Evolutionary conservation across 2,888 invertebrate genomes (phyloP).

Genomic region (Leucoma salicis): DNA sequence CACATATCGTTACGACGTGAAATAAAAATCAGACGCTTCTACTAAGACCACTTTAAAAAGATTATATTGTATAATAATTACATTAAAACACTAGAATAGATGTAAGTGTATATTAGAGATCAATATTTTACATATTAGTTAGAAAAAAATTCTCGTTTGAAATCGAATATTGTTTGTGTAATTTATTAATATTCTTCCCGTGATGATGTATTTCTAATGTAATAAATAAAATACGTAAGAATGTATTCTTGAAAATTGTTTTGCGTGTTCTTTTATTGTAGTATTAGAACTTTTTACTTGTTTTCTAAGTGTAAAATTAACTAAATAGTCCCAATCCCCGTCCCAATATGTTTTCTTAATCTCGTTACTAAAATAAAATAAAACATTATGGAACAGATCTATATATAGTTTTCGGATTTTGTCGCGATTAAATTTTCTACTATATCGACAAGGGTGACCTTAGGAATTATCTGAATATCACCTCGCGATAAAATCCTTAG

Average conservation of each 20-base stretch:
- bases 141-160: constrained; percentile 63
- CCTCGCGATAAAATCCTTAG: no score
- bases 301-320: constrained; percentile 19
- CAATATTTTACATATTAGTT: constrained; percentile 66
- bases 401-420: no score
- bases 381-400: no score
- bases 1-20: constrained; percentile 14
- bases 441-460: no score
- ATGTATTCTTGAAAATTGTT: constrained; percentile 16
- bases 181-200: constrained; percentile 54
- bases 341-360: constrained; percentile 46
- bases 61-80: constrained; percentile 31
- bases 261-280: constrained; percentile 12
- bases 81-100: constrained; percentile 25
- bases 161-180: constrained; percentile 46
- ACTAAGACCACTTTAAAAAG: constrained; percentile 31
- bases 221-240: constrained; percentile 32
- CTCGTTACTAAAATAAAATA: constrained; percentile 32
- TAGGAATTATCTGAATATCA: no score
- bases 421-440: no score
- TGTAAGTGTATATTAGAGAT: constrained; percentile 41
- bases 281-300: constrained; percentile 7
- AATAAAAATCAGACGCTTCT: background rate
- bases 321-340: constrained; percentile 50
- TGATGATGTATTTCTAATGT: constrained; percentile 35